Evolutionary conservation across 1,140 invertebrate genomes (phyloP), one percentile per base, ranked within the genome.

Genomic region (Calliopsis andreniformis): DNA sequence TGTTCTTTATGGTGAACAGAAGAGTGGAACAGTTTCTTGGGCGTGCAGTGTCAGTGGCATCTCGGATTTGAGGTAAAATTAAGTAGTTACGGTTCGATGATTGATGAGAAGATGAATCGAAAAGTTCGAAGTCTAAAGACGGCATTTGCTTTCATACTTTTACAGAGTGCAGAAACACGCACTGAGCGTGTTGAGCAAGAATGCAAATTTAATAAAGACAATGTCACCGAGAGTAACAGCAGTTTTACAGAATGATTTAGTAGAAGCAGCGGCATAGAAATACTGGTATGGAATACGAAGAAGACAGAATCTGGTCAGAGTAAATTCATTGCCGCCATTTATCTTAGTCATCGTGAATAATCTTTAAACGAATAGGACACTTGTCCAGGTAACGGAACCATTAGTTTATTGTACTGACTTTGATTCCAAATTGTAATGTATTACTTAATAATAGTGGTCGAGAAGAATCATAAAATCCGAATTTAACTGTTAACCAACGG

Each of bases 1-100:
- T 85, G 84, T 84, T 87, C 86, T 84, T 87, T 87, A 84, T 84
- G 84, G 82, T 83, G 87, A 88, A 88, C 88, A 87, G 89, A 28
- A 43, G 32, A 35, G 39, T 28, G 61, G 6, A n/a, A 25, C 20
- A 8, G 42, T 63, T 63, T 47, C 42, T 58, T 12, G 62, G 53
- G 51, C 56, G n/a, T n/a, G n/a, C 62, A 12, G 8, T 14, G 16
- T 56, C 59, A n/a, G 62, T 73, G 32, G 51, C 63, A 35, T 39
- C 61, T 67, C n/a, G n/a, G n/a, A n/a, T n/a, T 43, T 42, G 71
- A 67, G 53, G 63, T 55, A 63, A 45, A 63, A 63, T 42, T 35
- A 42, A 39, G 70, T 53, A 63, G 25, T 53, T 3, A 35, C 59
- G 47, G 47, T 42, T 43, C 35, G 10, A 43, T 64, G 70, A 72